phyloP scores from a whole-genome alignment of 2,797 vertebrate species.

The Silurus lanzhouensis region DNA sequence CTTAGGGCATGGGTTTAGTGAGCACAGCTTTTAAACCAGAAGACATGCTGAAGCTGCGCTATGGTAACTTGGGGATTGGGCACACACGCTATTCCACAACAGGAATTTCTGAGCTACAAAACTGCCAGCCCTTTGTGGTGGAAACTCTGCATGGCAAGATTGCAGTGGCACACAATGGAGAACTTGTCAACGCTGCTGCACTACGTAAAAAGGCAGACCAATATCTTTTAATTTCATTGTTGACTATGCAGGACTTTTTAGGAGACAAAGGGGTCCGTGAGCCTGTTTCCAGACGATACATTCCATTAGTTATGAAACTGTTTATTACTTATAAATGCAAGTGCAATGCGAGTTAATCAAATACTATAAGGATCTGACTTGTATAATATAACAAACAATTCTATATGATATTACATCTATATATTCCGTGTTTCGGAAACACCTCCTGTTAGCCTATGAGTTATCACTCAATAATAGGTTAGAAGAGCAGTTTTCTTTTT shows the following conservation, averaged over 20 bases:
- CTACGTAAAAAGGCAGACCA: conserved; percentile 82
- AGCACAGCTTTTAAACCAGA: conserved; percentile 88
- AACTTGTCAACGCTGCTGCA: conserved; percentile 86
- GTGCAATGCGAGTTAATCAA: neutral
- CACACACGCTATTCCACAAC: conserved; percentile 97
- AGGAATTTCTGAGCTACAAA: conserved; percentile 92
- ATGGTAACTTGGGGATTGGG: conserved; percentile 93
- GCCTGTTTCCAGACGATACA: neutral
- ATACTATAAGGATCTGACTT: neutral
- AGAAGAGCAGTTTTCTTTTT: neutral
- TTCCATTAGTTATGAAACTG: too few species aligned
- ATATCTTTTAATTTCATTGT: too few species aligned
- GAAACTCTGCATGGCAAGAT: conserved; percentile 97
- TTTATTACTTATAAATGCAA: neutral
- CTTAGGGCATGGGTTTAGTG: conserved; percentile 95
- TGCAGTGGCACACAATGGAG: conserved; percentile 95
- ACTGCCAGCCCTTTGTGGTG: conserved; percentile 98
- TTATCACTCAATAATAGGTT: neutral
- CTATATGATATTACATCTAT: neutral
- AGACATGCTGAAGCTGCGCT: conserved; percentile 87
- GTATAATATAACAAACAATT: neutral
- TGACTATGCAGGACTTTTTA: neutral
- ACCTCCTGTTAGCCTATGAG: too few species aligned
- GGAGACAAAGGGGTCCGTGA: neutral
- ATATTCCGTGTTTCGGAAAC: neutral